Conservation (phyloP, 1,140 invertebrate species). For the silkworm (Bombyx mori) region ASM3026992v2 NC_085120.1:3128001-3128500, state of each 20-base stretch:
- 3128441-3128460: not conserved
- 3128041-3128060: too few species aligned
- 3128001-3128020: too few species aligned
- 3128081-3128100: too few species aligned
- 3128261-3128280: not conserved
- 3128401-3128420: too few species aligned
- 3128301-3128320: slow-evolving; percentile 6
- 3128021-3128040: too few species aligned
- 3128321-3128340: slow-evolving; percentile 10
- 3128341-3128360: not conserved
- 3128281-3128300: not conserved
- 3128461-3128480: not conserved
- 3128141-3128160: too few species aligned
- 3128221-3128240: slow-evolving; percentile 8
- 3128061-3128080: too few species aligned
- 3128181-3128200: slow-evolving; percentile 11
- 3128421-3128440: not conserved
- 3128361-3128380: not conserved
- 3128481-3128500: too few species aligned
- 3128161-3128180: slow-evolving; percentile 4
- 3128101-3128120: too few species aligned
- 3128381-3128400: not conserved
- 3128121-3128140: too few species aligned
- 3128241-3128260: slow-evolving; percentile 8
- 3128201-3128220: slow-evolving; percentile 8